Conservation (phyloP, 2,888 invertebrate species). For the Oxyteleia sp. region DNA sequence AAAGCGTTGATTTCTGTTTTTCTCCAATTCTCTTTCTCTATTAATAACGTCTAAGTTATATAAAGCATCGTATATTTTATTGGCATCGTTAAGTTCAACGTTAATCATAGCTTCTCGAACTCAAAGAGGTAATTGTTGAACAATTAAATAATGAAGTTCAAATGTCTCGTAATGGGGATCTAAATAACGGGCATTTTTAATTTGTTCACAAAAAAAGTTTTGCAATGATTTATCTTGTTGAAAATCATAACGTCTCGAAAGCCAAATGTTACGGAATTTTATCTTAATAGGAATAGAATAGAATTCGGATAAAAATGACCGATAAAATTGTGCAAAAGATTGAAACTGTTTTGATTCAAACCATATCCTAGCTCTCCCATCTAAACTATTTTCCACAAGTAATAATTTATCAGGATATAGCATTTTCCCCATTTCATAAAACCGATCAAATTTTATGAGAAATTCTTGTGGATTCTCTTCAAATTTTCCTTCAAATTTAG, state of each 20-base stretch:
- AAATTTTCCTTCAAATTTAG: no score
- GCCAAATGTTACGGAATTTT: constrained; percentile 43
- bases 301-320: constrained; percentile 43
- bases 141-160: constrained; percentile 59
- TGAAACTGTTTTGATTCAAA: constrained; percentile 27
- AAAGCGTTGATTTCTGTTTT: background rate
- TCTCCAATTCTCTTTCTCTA: background rate
- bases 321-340: constrained; percentile 25
- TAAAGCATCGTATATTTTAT: constrained; percentile 49
- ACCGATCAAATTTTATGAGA: no score
- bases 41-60: constrained; percentile 45
- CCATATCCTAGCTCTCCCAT: constrained; percentile 58
- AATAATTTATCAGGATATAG: background rate
- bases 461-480: no score
- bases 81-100: constrained; percentile 47
- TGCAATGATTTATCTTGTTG: constrained; percentile 24
- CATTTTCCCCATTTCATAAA: no score
- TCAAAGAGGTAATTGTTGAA: constrained; percentile 63
- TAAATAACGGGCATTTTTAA: constrained; percentile 53
- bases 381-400: no score
- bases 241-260: constrained; percentile 19
- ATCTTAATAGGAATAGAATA: constrained; percentile 43
- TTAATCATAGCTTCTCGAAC: constrained; percentile 50
- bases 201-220: constrained; percentile 54
- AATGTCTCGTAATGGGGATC: constrained; percentile 17